These are phyloP conservation scores for Plecturocebus donacophilus DNA, from an alignment of 2,113 vertebrate genomes.

Conservation along the genomic window DNA sequence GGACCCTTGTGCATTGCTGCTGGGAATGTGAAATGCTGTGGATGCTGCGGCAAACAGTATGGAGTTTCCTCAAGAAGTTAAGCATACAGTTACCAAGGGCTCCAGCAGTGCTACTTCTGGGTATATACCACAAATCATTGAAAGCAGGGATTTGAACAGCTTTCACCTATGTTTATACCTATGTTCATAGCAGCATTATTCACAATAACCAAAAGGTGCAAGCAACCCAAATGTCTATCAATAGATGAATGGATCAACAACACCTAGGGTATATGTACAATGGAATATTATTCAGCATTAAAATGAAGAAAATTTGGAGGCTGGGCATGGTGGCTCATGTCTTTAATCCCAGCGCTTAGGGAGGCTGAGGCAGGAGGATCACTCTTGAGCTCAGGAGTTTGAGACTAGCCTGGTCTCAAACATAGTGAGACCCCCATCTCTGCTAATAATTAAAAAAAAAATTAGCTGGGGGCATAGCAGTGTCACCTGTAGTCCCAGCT, in stretches of 20 bases:
- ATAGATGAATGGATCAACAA: background rate
- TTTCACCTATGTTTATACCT: background rate
- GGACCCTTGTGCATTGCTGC: background rate
- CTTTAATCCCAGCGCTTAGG: too few relatives aligned
- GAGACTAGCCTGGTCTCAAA: too few relatives aligned
- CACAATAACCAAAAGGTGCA: background rate
- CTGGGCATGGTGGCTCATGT: too few relatives aligned
- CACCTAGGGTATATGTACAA: background rate
- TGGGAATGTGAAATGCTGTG: background rate
- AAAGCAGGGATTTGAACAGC: background rate
- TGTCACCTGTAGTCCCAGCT: too few relatives aligned
- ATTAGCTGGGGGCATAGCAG: too few relatives aligned
- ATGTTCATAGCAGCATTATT: background rate
- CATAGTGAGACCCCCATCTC: too few relatives aligned
- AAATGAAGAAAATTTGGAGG: background rate
- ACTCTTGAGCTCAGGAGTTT: too few relatives aligned
- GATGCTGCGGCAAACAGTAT: background rate
- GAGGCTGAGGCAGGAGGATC: too few relatives aligned
- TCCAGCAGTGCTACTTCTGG: background rate
- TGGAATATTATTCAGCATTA: background rate
- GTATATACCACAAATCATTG: background rate
- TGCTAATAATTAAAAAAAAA: too few relatives aligned
- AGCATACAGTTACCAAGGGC: background rate
- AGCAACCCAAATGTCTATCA: background rate
- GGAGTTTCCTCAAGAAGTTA: background rate